A percentile compares a stretch with the other conserved stretches of the same genome.
phyloP scores from a whole-genome alignment of 2,797 vertebrate species.

The Clarias pachynema region DNA sequence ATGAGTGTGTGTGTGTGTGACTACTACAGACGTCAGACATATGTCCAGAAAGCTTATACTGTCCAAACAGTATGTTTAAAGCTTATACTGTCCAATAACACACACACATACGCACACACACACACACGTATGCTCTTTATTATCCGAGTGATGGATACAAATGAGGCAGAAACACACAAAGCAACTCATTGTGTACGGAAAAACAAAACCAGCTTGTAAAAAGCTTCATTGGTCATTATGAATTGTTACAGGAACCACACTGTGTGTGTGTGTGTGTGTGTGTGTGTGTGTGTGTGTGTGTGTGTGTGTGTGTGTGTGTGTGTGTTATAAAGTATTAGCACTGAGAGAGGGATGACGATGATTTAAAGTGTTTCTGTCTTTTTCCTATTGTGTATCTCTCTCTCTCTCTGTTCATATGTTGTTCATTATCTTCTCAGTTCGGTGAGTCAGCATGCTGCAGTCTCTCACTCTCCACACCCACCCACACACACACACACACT shows the following conservation, averaged over 20 bases:
- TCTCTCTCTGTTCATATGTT: constrained; percentile 31
- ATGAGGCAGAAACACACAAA: constrained; percentile 4
- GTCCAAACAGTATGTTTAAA: no score
- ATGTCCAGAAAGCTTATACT: background rate
- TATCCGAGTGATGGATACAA: background rate
- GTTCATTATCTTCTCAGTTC: constrained; percentile 46
- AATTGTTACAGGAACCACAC: background rate
- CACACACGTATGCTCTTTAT: background rate
- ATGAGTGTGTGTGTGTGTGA: background rate
- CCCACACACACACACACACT: constrained; percentile 1
- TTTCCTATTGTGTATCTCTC: background rate
- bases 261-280: constrained; percentile 5
- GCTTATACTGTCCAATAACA: background rate
- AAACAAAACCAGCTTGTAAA: constrained; percentile 24
- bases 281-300: constrained; percentile 14
- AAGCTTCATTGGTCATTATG: background rate
- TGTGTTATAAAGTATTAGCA: no score
- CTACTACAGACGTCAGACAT: background rate
- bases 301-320: background rate
- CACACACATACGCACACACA: constrained; percentile 4
- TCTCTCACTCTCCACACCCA: constrained; percentile 5
- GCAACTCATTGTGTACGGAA: constrained; percentile 2
- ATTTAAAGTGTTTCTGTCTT: background rate
- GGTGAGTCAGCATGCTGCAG: constrained; percentile 40
- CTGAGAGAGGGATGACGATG: background rate